Evolutionary conservation across 1,140 invertebrate genomes (phyloP), one percentile per base, ranked within the genome.

Genomic region (Frieseomelitta varia): DNA sequence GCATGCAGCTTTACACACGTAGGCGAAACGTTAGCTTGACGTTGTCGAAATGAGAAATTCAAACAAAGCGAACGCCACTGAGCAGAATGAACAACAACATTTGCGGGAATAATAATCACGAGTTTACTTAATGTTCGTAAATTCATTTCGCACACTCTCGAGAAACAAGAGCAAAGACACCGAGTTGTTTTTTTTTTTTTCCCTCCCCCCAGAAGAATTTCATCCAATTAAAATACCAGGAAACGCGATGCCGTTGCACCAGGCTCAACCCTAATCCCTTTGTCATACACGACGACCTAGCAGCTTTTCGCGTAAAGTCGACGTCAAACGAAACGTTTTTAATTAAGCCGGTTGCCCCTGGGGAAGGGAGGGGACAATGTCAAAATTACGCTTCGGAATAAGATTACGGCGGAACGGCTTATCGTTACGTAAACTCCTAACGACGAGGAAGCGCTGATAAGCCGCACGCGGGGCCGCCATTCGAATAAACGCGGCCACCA

Each of bases 401-500:
- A 67, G 34, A 67, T 81, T 27, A 67, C 12, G 27, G 1, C 30
- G 51, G 39, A 67, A 56, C 39, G 51, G 30, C 30, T 75, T 65
- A 76, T 67, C 63, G 80, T 72, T 27, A 12, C 58, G 56, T 76
- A 75, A 83, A 83, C 69, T 78, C 21, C 55, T 55, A 53, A 30
- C n/a, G 65, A 69, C 65, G n/a, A 0, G 15, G 15, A 6, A 2
- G 58, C 19, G 17, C 73, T n/a, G 73, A 30, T 39, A 51, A 47
- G 27, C 76, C 30, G 21, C 67, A 11, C 19, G 67, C 10, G 65
- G 55, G 17, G 68, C 19, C n/a, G 12, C 19, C 19, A n/a, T 84
- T 79, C 86, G 81, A 71, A 65, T 34, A 68, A 69, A 47, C 47
- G 24, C 39, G 30, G 71, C 73, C 77, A 65, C 71, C 71, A 51